phyloP scores from a whole-genome alignment of 2,888 invertebrate genomes.

The Amaurobius ferox region DNA sequence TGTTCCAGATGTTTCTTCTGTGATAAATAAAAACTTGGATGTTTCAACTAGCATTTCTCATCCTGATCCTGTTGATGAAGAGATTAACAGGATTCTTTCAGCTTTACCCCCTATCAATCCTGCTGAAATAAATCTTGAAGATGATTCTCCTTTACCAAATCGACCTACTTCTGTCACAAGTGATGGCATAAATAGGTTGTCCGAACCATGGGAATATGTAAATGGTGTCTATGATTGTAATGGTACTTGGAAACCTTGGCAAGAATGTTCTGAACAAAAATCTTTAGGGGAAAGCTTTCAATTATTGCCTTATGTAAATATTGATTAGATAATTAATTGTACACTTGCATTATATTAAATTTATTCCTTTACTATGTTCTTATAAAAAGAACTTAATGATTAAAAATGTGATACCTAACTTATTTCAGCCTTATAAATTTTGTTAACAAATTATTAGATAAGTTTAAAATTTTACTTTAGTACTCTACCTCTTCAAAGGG shows the following conservation, averaged over 20 bases:
- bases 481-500: no score
- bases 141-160: slow-evolving; percentile 61
- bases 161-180: slow-evolving; percentile 76
- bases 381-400: background rate
- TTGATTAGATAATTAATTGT: slow-evolving; percentile 83
- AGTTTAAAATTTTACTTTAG: no score
- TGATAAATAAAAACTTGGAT: slow-evolving; percentile 64
- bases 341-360: slow-evolving; percentile 13
- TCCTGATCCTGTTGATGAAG: slow-evolving; percentile 80
- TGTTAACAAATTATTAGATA: no score
- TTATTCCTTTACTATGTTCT: slow-evolving; percentile 8
- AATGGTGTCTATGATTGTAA: slow-evolving; percentile 80
- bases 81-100: slow-evolving; percentile 80
- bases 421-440: background rate
- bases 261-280: slow-evolving; percentile 87
- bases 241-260: slow-evolving; percentile 91
- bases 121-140: slow-evolving; percentile 80
- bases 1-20: slow-evolving; percentile 69
- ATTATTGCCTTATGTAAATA: slow-evolving; percentile 97
- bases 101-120: slow-evolving; percentile 84
- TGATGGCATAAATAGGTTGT: slow-evolving; percentile 76
- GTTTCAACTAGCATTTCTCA: slow-evolving; percentile 52
- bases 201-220: slow-evolving; percentile 78
- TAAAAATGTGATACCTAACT: slow-evolving; percentile 7
- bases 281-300: slow-evolving; percentile 88